Evolutionary conservation across 1,140 invertebrate genomes (phyloP).

Genomic region (Limonius californicus): DNA sequence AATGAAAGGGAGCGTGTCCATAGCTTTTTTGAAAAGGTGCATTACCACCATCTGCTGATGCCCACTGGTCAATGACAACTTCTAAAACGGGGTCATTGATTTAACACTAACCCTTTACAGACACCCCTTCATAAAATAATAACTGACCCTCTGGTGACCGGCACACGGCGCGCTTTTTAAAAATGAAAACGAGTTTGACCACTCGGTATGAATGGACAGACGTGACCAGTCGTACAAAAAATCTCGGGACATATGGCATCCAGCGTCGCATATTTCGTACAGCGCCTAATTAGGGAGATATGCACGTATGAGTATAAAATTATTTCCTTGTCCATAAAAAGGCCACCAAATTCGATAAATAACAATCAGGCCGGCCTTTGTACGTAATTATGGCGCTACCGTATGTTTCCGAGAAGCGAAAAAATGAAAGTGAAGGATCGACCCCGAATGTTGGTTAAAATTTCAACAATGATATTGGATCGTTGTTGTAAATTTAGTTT

Average conservation of each 20-base stretch:
- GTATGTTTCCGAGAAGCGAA: too few relatives aligned
- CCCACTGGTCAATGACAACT: slow-evolving; percentile 14
- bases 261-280: not conserved
- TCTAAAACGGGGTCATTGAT: not conserved
- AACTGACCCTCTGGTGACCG: slow-evolving; percentile 16
- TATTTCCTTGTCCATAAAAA: too few relatives aligned
- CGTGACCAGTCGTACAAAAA: not conserved
- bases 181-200: slow-evolving; percentile 9
- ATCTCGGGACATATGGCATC: not conserved
- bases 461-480: too few relatives aligned
- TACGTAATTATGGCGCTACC: too few relatives aligned
- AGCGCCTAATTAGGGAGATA: too few relatives aligned
- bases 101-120: not conserved
- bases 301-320: too few relatives aligned
- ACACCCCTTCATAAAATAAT: slow-evolving; percentile 11
- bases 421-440: too few relatives aligned
- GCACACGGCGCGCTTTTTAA: not conserved
- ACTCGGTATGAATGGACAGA: slow-evolving; percentile 2
- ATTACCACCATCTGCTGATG: slow-evolving; percentile 1
- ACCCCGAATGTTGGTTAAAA: too few relatives aligned
- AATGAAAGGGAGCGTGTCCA: not conserved
- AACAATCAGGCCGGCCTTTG: too few relatives aligned
- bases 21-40: not conserved
- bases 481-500: too few relatives aligned
- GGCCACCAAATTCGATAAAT: too few relatives aligned